Base-by-base conservation (phyloP, 2,797 vertebrate genomes). In the Acanthopagrus latus region DNA sequence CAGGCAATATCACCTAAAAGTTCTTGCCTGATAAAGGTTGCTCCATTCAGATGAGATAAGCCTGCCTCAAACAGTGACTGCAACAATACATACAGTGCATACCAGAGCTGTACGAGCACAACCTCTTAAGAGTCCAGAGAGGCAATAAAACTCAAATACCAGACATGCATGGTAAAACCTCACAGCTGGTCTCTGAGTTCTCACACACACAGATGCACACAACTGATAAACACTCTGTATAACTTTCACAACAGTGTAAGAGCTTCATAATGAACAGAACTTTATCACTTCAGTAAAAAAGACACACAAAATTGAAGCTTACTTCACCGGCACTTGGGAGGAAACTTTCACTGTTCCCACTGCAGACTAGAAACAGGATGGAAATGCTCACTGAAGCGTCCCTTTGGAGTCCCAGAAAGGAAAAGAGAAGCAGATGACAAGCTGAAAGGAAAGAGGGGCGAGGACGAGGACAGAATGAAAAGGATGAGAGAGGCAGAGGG, bases 61-160 rank as follows among this genome's bases (percentile, higher is more conserved):
- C 57, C 43, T 38, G 64, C 16, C 20, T 41, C 4, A 9, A 38
- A 75, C 81, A 76, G 62, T 77, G 48, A 74, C 60, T 67, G 74
- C 38, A 82, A 76, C 76, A 84, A 67, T 59, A 74, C 41, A 33
- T 65, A 68, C 79, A 86, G 79, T 62, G 69, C 81, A 88, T 81
- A 83, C 87, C 89, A 81, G 81, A 90, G 78, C 80, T 68, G 74
- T 48, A 73, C 41, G 82, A 89, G 76, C 58, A 81, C 55, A 75
- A 67, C 72, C 87, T 89, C 86, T 91, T 48, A 71, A 89, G 38
- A 38, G 80, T 89, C 86, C 91, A 85, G 85, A 85, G 78, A 89
- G 87, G 89, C 87, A 85, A 80, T 90, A 91, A 95, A 95, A 92
- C 90, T 70, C 85, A 95, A 95, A 95, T 86, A 94, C 86, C 92